Evolutionary conservation across 2,888 invertebrate species (phyloP).

Genomic region (Lasius fuliginosus): DNA sequence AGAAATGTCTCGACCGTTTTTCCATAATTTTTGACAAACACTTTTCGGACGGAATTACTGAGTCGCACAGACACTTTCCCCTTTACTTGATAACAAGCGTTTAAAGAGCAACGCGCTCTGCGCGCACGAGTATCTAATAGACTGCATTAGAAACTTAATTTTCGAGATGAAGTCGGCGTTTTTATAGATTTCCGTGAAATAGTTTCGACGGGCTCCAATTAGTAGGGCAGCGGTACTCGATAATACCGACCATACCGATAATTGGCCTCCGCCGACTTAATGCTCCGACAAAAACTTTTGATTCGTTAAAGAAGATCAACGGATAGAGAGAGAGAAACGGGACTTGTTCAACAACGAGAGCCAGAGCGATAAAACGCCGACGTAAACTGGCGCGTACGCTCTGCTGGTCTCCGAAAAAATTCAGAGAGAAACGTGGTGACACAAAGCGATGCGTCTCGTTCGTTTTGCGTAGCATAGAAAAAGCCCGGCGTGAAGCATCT

Average conservation of each 20-base stretch:
- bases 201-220: constrained; percentile 47
- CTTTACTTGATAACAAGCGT: constrained; percentile 36
- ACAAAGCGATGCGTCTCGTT: constrained; percentile 41
- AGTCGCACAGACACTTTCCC: constrained; percentile 27
- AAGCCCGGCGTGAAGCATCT: constrained; percentile 45
- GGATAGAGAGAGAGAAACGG: constrained; percentile 44
- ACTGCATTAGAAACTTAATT: constrained; percentile 52
- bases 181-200: constrained; percentile 50
- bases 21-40: constrained; percentile 21
- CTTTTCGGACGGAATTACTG: constrained; percentile 11
- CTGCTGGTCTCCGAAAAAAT: constrained; percentile 35
- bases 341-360: constrained; percentile 40
- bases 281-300: constrained; percentile 52
- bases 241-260: constrained; percentile 41
- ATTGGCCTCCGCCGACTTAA: constrained; percentile 53
- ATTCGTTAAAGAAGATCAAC: constrained; percentile 55
- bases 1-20: not conserved
- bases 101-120: constrained; percentile 50
- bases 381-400: constrained; percentile 41
- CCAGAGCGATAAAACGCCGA: constrained; percentile 41
- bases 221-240: constrained; percentile 36
- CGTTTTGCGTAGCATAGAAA: constrained; percentile 45
- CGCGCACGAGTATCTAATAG: constrained; percentile 27
- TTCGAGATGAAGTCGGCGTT: constrained; percentile 44
- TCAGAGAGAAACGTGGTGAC: constrained; percentile 49